Conservation (phyloP, 2,113 vertebrate genomes). For the Aspiorhynchus laticeps region DNA sequence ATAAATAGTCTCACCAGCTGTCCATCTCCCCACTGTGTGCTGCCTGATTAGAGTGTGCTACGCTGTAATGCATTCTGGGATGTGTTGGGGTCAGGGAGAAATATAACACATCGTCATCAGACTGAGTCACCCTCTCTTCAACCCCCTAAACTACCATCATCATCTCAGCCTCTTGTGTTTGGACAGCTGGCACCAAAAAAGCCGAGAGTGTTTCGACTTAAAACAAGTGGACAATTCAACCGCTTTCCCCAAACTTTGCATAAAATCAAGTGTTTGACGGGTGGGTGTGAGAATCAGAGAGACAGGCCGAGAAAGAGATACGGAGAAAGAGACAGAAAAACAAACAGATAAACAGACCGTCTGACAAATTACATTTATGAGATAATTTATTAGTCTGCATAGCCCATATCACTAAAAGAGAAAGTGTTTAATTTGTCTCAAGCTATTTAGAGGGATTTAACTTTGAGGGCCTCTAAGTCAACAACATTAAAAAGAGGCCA, state of each 20-base stretch:
- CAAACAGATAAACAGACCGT: background rate
- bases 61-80: constrained; percentile 59
- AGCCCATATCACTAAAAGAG: background rate
- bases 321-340: constrained; percentile 19
- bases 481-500: constrained; percentile 8
- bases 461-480: constrained; percentile 13
- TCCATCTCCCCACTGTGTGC: constrained; percentile 54
- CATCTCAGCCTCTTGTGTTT: constrained; percentile 68
- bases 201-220: constrained; percentile 59
- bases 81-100: constrained; percentile 57
- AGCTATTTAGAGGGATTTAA: constrained; percentile 25
- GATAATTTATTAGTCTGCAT: constrained; percentile 4
- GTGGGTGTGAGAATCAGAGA: constrained; percentile 36
- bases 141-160: constrained; percentile 51
- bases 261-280: constrained; percentile 58
- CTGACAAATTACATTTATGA: constrained; percentile 16
- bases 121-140: constrained; percentile 28
- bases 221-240: constrained; percentile 71
- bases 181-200: constrained; percentile 75
- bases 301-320: constrained; percentile 33
- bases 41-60: constrained; percentile 34
- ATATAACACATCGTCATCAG: constrained; percentile 63
- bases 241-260: constrained; percentile 61
- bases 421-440: constrained; percentile 12
- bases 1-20: constrained; percentile 65